Conservation (phyloP, 2,113 vertebrate species). For the Sprattus sprattus region DNA sequence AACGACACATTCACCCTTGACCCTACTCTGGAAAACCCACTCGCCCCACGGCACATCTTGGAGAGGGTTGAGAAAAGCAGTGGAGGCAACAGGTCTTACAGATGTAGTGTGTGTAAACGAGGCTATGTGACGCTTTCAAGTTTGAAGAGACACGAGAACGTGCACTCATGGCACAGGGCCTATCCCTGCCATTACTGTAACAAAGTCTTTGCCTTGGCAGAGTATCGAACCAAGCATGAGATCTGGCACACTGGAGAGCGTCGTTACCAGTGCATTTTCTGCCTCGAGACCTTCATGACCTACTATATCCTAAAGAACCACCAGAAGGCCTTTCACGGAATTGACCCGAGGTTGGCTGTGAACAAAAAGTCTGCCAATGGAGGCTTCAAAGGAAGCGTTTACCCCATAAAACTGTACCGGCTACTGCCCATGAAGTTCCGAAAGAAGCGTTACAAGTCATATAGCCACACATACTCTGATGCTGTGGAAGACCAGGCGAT, state of each 20-base stretch:
- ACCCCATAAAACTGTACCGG: slow-evolving; percentile 94
- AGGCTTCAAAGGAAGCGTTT: slow-evolving; percentile 86
- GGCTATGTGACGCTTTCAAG: slow-evolving; percentile 94
- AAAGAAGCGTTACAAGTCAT: slow-evolving; percentile 86
- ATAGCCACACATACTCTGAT: slow-evolving; percentile 81
- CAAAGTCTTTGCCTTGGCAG: slow-evolving; percentile 96
- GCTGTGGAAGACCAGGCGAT: slow-evolving; percentile 64
- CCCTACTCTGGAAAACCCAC: slow-evolving; percentile 23
- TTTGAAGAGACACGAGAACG: slow-evolving; percentile 92
- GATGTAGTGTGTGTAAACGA: slow-evolving; percentile 89
- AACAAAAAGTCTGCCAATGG: slow-evolving; percentile 89
- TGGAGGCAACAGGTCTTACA: slow-evolving; percentile 84
- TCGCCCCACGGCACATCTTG: slow-evolving; percentile 38
- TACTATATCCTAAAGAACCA: slow-evolving; percentile 98
- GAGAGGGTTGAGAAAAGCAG: slow-evolving; percentile 78
- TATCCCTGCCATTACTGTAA: slow-evolving; percentile 98
- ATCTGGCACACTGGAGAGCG: slow-evolving; percentile 98
- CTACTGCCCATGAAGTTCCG: slow-evolving; percentile 95
- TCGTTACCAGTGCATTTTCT: slow-evolving; percentile 98
- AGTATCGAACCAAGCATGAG: slow-evolving; percentile 96
- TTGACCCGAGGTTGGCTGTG: slow-evolving; percentile 87
- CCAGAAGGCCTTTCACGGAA: slow-evolving; percentile 96
- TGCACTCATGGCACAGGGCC: slow-evolving; percentile 94
- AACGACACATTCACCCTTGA: slow-evolving; percentile 38
- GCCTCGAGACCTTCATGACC: slow-evolving; percentile 96